Evolutionary conservation across 2,113 vertebrate genomes (phyloP).

Genomic region (Lonchura striata): DNA sequence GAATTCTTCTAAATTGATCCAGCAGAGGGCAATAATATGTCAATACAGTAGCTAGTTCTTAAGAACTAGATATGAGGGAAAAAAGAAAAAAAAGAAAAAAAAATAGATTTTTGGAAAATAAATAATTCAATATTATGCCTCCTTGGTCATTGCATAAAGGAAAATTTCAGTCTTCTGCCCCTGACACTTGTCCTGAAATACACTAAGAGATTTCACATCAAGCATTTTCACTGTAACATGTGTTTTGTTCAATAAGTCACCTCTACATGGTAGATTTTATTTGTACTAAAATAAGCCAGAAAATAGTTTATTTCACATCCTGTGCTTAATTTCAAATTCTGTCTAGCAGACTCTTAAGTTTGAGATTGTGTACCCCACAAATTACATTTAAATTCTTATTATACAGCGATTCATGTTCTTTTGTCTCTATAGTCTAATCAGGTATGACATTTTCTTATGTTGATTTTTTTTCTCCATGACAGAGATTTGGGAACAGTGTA

Average conservation of each 20-base stretch:
- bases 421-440: neutral
- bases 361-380: neutral
- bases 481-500: conserved; percentile 78
- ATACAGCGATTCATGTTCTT: neutral
- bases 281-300: neutral
- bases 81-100: neutral
- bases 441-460: neutral
- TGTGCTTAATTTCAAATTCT: neutral
- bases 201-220: neutral
- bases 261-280: neutral
- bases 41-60: conserved; percentile 24
- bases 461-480: neutral
- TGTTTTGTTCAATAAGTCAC: neutral
- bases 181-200: neutral
- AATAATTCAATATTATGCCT: neutral
- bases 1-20: conserved; percentile 51
- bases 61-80: neutral
- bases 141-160: neutral
- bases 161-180: neutral
- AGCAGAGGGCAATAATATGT: conserved; percentile 65
- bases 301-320: neutral
- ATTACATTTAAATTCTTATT: neutral
- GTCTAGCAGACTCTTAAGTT: neutral
- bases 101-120: neutral
- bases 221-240: neutral